Evolutionary conservation across 30 jellyfish, hydroid and myxozoan genomes (phyloP).

Genomic region (Pelagia noctiluca): DNA sequence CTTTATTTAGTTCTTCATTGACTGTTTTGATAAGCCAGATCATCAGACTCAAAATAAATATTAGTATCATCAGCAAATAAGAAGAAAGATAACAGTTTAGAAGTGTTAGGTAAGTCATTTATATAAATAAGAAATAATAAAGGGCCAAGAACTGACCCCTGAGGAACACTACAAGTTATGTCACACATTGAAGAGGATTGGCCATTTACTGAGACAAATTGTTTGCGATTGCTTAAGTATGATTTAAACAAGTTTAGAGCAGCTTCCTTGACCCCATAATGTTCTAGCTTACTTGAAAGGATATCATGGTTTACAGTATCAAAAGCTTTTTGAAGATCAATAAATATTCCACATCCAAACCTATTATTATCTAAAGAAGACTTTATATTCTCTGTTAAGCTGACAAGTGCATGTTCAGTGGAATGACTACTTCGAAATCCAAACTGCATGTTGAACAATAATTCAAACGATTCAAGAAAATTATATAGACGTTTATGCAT

Average conservation of each 20-base stretch:
- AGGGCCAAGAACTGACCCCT: constrained; percentile 44
- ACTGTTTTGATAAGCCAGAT: constrained; percentile 21
- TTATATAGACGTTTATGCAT: constrained; percentile 50
- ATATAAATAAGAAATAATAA: constrained; percentile 3
- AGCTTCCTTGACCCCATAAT: constrained; percentile 29
- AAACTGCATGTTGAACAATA: constrained; percentile 44
- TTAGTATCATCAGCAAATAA: constrained; percentile 52
- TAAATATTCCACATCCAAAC: constrained; percentile 44
- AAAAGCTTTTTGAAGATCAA: constrained; percentile 52
- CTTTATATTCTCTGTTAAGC: constrained; percentile 53
- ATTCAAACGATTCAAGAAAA: constrained; percentile 46
- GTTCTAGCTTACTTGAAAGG: constrained; percentile 35
- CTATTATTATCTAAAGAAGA: constrained; percentile 47
- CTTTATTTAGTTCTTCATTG: constrained; percentile 36
- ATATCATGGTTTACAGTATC: constrained; percentile 40
- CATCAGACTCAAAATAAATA: constrained; percentile 36
- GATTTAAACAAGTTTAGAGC: constrained; percentile 55
- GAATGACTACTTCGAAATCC: constrained; percentile 54
- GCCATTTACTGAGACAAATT: constrained; percentile 63
- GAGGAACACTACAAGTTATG: constrained; percentile 60
- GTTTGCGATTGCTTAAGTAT: constrained; percentile 51
- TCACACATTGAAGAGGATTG: constrained; percentile 50
- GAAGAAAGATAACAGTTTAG: constrained; percentile 36
- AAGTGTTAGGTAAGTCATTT: constrained; percentile 27
- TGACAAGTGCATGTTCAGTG: constrained; percentile 72